Conservation (phyloP, 2,113 vertebrate species). For the Nibea coibor region DNA sequence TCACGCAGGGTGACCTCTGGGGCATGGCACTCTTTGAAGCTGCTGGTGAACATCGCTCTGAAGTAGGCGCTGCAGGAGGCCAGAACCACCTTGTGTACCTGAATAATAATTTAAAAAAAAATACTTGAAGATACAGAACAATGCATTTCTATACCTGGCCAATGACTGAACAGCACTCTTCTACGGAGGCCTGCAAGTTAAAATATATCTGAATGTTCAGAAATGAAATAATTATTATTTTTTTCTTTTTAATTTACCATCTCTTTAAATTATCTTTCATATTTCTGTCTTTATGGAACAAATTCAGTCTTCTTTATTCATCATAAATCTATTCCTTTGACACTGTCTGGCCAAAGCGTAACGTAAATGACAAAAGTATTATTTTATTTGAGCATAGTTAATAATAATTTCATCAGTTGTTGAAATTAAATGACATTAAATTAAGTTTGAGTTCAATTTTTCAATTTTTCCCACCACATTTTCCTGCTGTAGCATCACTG, state of each 20-base stretch:
- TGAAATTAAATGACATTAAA: neutral
- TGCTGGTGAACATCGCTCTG: conserved; percentile 89
- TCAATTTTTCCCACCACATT: neutral
- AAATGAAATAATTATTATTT: neutral
- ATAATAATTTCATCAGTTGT: neutral
- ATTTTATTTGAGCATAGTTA: neutral
- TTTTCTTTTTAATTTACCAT: neutral
- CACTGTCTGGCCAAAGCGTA: neutral
- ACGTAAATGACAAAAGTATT: neutral
- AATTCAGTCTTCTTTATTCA: neutral
- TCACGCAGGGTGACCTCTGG: conserved; percentile 85
- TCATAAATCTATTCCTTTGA: neutral
- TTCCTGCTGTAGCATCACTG: neutral
- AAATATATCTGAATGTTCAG: neutral
- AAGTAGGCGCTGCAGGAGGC: conserved; percentile 88
- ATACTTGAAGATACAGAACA: neutral
- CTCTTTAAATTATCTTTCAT: neutral
- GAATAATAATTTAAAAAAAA: neutral
- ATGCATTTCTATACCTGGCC: neutral
- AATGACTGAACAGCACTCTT: neutral
- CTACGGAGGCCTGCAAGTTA: neutral
- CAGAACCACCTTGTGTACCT: conserved; percentile 87
- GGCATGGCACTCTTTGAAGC: conserved; percentile 84
- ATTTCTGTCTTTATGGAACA: too few species aligned
- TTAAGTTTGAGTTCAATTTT: neutral